Evolutionary conservation across 1,140 invertebrate genomes (phyloP).

Genomic region (Lucilia cuprina): DNA sequence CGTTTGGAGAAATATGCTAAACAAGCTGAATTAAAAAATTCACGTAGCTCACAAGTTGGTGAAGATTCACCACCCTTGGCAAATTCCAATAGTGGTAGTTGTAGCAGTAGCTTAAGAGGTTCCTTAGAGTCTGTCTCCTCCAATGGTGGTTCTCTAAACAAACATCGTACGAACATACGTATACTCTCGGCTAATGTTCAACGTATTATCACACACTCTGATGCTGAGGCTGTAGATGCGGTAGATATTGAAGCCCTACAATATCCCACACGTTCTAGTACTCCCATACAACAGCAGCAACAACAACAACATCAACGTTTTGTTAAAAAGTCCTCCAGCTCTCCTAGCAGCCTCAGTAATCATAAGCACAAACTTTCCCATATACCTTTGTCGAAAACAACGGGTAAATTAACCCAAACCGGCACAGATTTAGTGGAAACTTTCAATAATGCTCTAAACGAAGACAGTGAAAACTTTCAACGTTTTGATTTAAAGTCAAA

Average conservation of each 20-base stretch:
- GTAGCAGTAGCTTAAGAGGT: conserved; percentile 32
- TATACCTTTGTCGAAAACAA: conserved; percentile 58
- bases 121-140: conserved; percentile 8
- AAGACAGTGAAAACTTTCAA: conserved; percentile 44
- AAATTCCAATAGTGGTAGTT: conserved; percentile 41
- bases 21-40: neutral
- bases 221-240: conserved; percentile 50
- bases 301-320: conserved; percentile 42
- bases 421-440: conserved; percentile 59
- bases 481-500: neutral
- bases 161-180: conserved; percentile 55
- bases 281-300: conserved; percentile 39
- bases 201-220: conserved; percentile 56
- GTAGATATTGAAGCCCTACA: conserved; percentile 54
- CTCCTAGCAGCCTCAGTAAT: conserved; percentile 22
- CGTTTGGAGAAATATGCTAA: conserved; percentile 1
- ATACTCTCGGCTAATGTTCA: conserved; percentile 59
- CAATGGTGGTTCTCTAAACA: conserved; percentile 23
- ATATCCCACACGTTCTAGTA: conserved; percentile 35
- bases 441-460: conserved; percentile 51
- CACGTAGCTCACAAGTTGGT: neutral
- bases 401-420: conserved; percentile 56
- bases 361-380: conserved; percentile 52
- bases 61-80: neutral
- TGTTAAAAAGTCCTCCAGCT: conserved; percentile 40